Conservation (phyloP, 2,113 vertebrate species). For the Ia io region DNA sequence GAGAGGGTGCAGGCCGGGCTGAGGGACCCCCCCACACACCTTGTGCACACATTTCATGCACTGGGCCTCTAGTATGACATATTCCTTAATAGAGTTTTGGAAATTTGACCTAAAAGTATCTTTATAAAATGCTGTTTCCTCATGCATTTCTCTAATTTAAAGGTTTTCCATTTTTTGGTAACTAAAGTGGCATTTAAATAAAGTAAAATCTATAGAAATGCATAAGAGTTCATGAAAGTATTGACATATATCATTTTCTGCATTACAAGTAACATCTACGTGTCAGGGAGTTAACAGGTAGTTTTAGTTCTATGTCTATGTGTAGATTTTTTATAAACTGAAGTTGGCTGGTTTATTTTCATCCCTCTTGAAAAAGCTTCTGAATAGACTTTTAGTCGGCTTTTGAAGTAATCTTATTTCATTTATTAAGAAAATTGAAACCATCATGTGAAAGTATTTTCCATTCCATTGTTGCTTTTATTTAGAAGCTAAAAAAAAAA, state of each 20-base stretch:
- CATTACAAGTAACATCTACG: not conserved
- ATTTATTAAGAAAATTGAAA: not conserved
- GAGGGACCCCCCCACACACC: too few species aligned
- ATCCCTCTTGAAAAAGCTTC: not conserved
- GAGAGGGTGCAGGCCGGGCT: too few species aligned
- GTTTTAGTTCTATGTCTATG: not conserved
- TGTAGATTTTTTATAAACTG: not conserved
- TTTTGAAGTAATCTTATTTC: not conserved
- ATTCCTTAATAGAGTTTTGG: not conserved
- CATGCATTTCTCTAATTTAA: not conserved
- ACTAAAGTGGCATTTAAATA: not conserved
- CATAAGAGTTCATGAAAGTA: not conserved
- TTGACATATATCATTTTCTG: not conserved
- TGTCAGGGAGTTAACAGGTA: not conserved
- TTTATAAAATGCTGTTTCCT: not conserved
- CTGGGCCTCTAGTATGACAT: not conserved
- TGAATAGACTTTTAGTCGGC: not conserved
- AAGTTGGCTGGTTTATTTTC: not conserved
- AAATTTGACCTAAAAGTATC: not conserved
- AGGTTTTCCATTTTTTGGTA: not conserved
- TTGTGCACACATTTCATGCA: too few species aligned
- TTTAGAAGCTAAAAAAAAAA: not conserved
- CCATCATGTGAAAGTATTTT: not conserved
- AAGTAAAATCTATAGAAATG: not conserved
- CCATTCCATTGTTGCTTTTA: not conserved